A percentile compares a stretch with the other conserved stretches of the same genome.
Conservation (phyloP, 2,797 vertebrate genomes). For the Gallinago stenura region DNA sequence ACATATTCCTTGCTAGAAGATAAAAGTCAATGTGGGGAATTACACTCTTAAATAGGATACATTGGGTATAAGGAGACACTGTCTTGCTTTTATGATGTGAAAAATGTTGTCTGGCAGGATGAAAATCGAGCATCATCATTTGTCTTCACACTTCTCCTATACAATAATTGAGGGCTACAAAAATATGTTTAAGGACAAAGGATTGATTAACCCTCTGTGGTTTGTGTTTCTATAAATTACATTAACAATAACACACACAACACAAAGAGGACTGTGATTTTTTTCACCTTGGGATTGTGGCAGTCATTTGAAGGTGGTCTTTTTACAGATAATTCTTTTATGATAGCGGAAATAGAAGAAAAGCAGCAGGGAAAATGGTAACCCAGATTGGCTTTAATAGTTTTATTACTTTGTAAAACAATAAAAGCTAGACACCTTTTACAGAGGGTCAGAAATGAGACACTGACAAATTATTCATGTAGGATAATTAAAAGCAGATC, state of each 20-base stretch:
- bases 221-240: background rate
- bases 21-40: background rate
- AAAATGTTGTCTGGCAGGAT: background rate
- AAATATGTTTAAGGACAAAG: background rate
- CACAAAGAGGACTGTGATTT: background rate
- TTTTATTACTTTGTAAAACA: background rate
- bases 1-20: background rate
- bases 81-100: background rate
- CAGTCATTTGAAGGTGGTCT: background rate
- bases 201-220: background rate
- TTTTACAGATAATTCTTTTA: background rate
- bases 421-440: background rate
- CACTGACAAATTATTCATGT: background rate
- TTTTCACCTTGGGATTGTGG: background rate
- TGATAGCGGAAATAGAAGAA: background rate
- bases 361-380: background rate
- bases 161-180: background rate
- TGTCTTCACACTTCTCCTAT: background rate
- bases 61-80: background rate
- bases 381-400: background rate
- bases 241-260: background rate
- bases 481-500: background rate
- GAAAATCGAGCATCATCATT: background rate
- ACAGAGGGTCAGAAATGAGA: background rate
- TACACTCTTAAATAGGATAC: background rate